These are phyloP conservation scores for Heterodera schachtii DNA, from an alignment of 1,140 invertebrate genomes.

Conservation along the genomic window DNA sequence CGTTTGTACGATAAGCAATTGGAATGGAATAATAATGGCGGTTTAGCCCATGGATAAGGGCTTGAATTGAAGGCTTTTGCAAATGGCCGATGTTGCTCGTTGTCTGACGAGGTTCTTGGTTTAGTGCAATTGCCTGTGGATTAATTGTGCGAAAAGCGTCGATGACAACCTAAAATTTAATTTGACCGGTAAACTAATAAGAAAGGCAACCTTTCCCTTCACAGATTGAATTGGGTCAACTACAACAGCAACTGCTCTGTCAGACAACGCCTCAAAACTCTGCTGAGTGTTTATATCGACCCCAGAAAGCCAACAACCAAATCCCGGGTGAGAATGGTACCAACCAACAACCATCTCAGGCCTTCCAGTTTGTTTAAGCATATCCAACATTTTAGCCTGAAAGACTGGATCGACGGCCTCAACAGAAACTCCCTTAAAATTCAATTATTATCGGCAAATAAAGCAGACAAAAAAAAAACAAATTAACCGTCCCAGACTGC, in stretches of 20 bases:
- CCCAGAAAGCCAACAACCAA: conserved; percentile 97
- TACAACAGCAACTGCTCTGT: conserved; percentile 96
- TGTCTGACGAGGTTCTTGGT: conserved; percentile 96
- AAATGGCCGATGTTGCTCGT: conserved; percentile 98
- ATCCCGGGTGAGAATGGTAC: conserved; percentile 99
- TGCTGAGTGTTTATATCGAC: conserved; percentile 99
- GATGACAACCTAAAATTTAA: conserved; percentile 71
- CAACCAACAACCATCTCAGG: conserved; percentile 99
- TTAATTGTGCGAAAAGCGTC: conserved; percentile 81
- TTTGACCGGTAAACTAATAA: conserved; percentile 82
- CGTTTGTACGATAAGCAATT: conserved; percentile 98
- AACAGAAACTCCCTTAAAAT: conserved; percentile 86
- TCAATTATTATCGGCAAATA: not conserved
- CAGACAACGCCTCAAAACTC: conserved; percentile 95
- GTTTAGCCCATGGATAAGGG: conserved; percentile 96
- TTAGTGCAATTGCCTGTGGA: conserved; percentile 97
- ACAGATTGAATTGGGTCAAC: conserved; percentile 99
- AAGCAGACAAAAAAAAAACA: conserved; percentile 19
- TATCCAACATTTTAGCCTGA: conserved; percentile 99
- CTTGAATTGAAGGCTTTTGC: conserved; percentile 98
- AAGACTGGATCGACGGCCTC: conserved; percentile 99
- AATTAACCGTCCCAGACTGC: conserved; percentile 83
- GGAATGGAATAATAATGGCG: conserved; percentile 99
- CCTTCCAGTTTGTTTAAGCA: conserved; percentile 96
- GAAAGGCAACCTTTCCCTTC: conserved; percentile 75